phyloP scores from a whole-genome alignment of 2,113 vertebrate species.

The Delphinapterus leucas region DNA sequence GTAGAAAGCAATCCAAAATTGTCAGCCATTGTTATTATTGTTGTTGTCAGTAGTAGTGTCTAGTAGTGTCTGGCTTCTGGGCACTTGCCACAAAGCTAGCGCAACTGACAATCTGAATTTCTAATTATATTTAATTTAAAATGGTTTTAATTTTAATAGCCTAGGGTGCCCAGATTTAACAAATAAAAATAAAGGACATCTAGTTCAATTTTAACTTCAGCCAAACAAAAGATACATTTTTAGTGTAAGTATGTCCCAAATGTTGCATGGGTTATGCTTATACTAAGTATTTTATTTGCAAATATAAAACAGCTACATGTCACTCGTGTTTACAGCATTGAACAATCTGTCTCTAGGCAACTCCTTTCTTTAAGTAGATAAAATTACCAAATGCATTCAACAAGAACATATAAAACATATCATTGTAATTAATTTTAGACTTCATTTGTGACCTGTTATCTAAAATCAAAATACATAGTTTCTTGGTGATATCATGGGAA shows the following conservation, averaged over 20 bases:
- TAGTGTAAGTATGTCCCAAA: not conserved
- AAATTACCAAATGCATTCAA: not conserved
- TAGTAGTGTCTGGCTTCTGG: not conserved
- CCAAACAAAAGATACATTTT: not conserved
- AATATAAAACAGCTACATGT: not conserved
- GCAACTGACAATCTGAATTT: not conserved
- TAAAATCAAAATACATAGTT: not conserved
- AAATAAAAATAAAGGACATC: not conserved
- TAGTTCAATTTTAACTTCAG: not conserved
- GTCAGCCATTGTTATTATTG: not conserved
- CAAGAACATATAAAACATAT: not conserved
- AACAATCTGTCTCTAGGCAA: not conserved
- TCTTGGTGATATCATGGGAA: not conserved
- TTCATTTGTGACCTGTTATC: not conserved
- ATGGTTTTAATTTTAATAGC: not conserved
- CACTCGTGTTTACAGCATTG: not conserved
- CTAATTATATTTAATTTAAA: not conserved
- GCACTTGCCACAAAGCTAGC: not conserved
- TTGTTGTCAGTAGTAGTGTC: no score
- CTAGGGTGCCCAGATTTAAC: not conserved
- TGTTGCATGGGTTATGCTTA: not conserved
- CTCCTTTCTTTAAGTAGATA: not conserved
- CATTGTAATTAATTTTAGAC: not conserved
- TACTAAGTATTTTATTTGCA: not conserved
- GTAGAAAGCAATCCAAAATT: no score